A percentile compares a stretch with the other conserved stretches of the same genome.
These are phyloP conservation scores for Pavo muticus DNA, from an alignment of 2,113 vertebrate species.

Conservation along the genomic window DNA sequence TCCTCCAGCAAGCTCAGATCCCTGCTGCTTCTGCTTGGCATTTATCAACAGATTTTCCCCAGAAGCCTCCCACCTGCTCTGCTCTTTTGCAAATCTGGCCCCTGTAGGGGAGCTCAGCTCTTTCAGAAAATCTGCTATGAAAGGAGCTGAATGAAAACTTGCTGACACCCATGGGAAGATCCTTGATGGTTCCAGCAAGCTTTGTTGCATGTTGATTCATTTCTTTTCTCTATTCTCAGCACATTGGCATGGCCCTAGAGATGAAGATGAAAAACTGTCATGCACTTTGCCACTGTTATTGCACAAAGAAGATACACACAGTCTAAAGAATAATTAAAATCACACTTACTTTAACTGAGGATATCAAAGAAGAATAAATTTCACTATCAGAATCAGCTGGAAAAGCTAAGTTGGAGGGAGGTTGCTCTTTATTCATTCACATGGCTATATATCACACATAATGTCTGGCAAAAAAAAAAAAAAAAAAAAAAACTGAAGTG, in stretches of 20 bases:
- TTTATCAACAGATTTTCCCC: slow-evolving; percentile 7
- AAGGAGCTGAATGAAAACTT: neutral
- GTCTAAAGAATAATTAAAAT: slow-evolving; percentile 62
- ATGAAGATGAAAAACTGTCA: neutral
- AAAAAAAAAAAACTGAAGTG: neutral
- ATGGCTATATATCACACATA: slow-evolving; percentile 19
- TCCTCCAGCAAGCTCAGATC: neutral
- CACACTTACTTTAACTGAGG: slow-evolving; percentile 65
- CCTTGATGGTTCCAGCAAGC: neutral
- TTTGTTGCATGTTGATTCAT: neutral
- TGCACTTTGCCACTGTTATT: neutral
- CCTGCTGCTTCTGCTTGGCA: neutral
- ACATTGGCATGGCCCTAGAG: neutral
- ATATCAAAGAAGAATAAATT: slow-evolving; percentile 73
- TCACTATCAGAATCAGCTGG: slow-evolving; percentile 64
- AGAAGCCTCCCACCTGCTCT: neutral
- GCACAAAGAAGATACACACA: neutral
- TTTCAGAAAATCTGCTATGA: neutral
- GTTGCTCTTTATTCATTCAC: slow-evolving; percentile 47
- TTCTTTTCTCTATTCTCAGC: neutral
- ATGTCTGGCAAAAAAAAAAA: slow-evolving; percentile 42
- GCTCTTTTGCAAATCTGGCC: neutral
- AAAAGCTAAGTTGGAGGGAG: slow-evolving; percentile 19
- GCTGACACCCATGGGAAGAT: neutral
- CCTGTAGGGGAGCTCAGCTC: neutral